phyloP scores from a whole-genome alignment of 2,888 invertebrate genomes.

The Zele albiditarsus region DNA sequence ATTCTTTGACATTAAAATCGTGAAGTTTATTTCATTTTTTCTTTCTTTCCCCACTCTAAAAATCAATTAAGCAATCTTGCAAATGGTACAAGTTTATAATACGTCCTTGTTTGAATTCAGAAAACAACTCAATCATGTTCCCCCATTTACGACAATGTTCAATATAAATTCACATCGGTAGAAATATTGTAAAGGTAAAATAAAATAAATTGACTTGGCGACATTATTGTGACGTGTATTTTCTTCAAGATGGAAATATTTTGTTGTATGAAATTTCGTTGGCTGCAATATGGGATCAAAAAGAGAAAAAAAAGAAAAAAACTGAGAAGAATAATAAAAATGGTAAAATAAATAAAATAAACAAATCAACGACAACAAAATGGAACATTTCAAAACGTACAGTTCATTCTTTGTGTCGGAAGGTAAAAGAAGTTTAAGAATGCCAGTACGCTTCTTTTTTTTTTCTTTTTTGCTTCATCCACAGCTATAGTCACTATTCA shows the following conservation, averaged over 20 bases:
- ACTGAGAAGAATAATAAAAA: neutral
- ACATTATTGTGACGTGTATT: conserved; percentile 5
- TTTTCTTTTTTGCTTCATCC: conserved; percentile 48
- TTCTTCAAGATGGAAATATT: neutral
- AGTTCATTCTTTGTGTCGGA: conserved; percentile 29
- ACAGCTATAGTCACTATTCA: conserved; percentile 55
- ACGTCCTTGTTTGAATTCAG: neutral
- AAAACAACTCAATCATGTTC: neutral
- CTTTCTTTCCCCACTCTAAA: neutral
- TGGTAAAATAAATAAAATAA: neutral
- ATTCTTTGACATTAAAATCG: neutral
- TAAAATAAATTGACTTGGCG: neutral
- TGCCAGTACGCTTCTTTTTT: conserved; percentile 37
- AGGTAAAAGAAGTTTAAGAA: conserved; percentile 8
- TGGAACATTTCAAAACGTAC: conserved; percentile 9
- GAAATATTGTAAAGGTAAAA: conserved; percentile 7
- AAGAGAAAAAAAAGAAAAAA: no score
- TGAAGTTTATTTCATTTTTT: neutral
- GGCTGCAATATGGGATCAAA: no score
- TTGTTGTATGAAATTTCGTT: neutral
- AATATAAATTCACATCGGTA: neutral
- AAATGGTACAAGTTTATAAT: neutral
- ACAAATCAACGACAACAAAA: conserved; percentile 1
- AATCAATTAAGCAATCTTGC: neutral
- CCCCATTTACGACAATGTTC: neutral